These are phyloP conservation scores for Odobenus rosmarus DNA, from an alignment of 2,113 vertebrate genomes.

Conservation along the genomic window DNA sequence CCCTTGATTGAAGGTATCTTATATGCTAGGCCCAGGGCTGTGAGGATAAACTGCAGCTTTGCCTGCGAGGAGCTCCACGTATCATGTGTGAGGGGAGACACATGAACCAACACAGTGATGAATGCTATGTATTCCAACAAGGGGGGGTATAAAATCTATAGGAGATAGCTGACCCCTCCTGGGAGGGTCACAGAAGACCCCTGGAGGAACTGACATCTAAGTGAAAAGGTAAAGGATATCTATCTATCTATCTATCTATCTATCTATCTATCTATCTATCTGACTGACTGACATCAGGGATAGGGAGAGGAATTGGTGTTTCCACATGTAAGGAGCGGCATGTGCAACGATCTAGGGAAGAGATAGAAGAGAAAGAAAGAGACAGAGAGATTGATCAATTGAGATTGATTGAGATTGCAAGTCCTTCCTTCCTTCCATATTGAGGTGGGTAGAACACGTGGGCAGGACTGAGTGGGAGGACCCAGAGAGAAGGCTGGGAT, in stretches of 20 bases:
- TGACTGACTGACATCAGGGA: background rate
- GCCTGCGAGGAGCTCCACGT: background rate
- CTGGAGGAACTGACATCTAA: background rate
- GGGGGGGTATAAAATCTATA: background rate
- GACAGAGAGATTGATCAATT: background rate
- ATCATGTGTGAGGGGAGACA: background rate
- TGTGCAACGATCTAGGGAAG: background rate
- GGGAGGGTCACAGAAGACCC: background rate
- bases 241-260: no score
- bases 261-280: no score
- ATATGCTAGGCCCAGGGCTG: accelerated
- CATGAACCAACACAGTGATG: background rate
- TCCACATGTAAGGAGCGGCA: background rate
- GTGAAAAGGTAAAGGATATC: background rate
- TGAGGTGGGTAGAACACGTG: background rate
- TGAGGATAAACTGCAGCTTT: background rate
- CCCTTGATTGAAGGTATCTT: background rate
- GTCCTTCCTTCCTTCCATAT: background rate
- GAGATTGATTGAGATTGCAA: background rate
- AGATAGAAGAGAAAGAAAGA: background rate
- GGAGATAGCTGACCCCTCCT: background rate
- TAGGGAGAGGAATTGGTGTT: background rate
- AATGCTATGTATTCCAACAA: no score
- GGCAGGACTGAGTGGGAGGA: no score
- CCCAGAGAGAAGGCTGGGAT: background rate